Conservation (phyloP, 2,888 invertebrate genomes). For the Nasonovia ribisnigri region DNA sequence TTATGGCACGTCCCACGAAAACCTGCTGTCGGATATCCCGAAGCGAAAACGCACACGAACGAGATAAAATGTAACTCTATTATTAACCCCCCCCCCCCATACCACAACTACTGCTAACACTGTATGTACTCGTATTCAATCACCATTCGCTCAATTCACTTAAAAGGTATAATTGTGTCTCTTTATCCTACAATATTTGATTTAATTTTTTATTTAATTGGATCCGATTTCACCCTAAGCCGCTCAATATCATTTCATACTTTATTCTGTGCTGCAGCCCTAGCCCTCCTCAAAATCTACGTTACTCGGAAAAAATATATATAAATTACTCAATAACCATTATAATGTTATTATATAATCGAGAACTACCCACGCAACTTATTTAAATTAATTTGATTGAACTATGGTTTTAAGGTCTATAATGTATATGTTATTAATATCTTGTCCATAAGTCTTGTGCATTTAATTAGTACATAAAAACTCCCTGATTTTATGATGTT, state of each 20-base stretch:
- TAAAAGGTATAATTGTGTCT: neutral
- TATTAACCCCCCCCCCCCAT: neutral
- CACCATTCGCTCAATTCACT: neutral
- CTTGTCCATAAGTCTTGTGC: neutral
- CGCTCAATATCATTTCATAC: neutral
- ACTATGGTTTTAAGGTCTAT: neutral
- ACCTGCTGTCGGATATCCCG: conserved; percentile 19
- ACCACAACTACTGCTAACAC: neutral
- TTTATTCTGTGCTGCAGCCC: neutral
- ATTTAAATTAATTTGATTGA: neutral
- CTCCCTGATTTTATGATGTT: neutral
- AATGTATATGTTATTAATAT: neutral
- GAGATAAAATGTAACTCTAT: conserved; percentile 11
- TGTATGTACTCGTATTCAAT: neutral
- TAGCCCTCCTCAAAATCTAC: neutral
- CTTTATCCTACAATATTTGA: neutral
- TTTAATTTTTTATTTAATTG: neutral
- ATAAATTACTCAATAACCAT: neutral
- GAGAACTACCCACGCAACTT: neutral
- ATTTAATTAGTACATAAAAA: neutral
- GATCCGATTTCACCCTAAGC: neutral
- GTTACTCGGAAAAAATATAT: too few relatives aligned
- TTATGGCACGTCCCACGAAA: conserved; percentile 20
- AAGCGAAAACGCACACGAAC: neutral
- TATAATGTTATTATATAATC: neutral